Evolutionary conservation across 2,113 vertebrate species (phyloP), one percentile per base, ranked within the genome.

Genomic region (Pardalotus punctatus): DNA sequence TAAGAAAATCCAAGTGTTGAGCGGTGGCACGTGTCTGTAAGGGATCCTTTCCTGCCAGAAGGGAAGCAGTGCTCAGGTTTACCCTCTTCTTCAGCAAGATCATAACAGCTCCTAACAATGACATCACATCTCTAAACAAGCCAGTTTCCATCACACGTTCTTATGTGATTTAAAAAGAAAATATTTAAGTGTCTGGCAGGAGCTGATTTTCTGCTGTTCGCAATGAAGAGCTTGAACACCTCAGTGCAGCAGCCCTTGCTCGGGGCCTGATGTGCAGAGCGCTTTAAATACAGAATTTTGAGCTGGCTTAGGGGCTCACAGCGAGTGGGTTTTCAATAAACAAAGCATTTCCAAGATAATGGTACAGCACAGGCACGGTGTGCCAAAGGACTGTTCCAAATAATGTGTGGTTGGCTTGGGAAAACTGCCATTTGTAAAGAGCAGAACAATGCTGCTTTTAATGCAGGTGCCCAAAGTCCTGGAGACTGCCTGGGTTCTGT

Each of bases 271-370:
- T 0, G 0, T 65, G 54, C 60, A 72, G 62, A 65, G 64, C 40
- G 66, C 50, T 83, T 76, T 88, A 72, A 72, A 77, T 50, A 62
- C 27, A 24, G 50, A 58, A 50, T 78, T 43, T 58, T 62, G 62
- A 25, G 53, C 33, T 78, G 83, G 43, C 48, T 85, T 51, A 6
- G 65, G 50, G 58, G 60, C 66, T 82, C 79, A 69, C 58, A 70
- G 64, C 66, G 64, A 86, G 71, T 35, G 77, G 73, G 18, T 93
- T 94, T 95, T 87, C 83, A 89, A 84, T 60, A 95, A 91, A 81
- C 81, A 96, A 79, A 89, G 42, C 61, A 38, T 58, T 95, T 83
- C 48, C 43, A 23, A 25, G 64, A 25, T 56, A 64, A 74, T 45
- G 86, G 91, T 31, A 64, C 43, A 67, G 77, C 76, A 71, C 76